phyloP scores from a whole-genome alignment of 2,888 invertebrate genomes.

The Crepidodera aurea region DNA sequence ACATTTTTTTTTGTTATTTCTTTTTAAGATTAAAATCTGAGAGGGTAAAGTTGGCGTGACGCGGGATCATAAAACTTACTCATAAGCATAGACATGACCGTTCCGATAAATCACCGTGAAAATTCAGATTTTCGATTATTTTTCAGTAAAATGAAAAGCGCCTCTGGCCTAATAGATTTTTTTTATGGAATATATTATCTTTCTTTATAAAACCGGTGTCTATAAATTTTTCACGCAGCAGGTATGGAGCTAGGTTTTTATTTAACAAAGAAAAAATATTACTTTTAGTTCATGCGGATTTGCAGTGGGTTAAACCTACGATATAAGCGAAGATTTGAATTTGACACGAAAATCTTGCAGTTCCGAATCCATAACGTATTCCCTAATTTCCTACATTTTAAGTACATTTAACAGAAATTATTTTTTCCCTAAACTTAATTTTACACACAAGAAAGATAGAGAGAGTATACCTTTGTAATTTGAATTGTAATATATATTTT shows the following conservation, averaged over 20 bases:
- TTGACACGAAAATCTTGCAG: too few species aligned
- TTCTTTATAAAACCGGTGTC: not conserved
- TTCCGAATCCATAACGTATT: too few species aligned
- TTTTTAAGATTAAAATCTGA: slow-evolving; percentile 34
- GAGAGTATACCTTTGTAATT: too few species aligned
- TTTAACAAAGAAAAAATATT: not conserved
- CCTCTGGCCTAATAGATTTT: slow-evolving; percentile 22
- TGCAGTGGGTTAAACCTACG: too few species aligned
- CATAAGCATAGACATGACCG: slow-evolving; percentile 36
- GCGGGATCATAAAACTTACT: slow-evolving; percentile 33
- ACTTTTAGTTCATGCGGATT: too few species aligned
- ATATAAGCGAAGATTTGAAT: too few species aligned
- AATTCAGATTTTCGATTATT: slow-evolving; percentile 33
- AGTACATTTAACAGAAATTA: too few species aligned
- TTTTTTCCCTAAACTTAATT: too few species aligned
- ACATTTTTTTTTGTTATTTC: slow-evolving; percentile 31
- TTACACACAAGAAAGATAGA: too few species aligned
- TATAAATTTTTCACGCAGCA: slow-evolving; percentile 3
- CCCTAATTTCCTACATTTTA: too few species aligned
- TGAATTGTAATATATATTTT: too few species aligned
- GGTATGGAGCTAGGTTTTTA: not conserved
- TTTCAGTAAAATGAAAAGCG: slow-evolving; percentile 21
- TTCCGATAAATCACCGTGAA: slow-evolving; percentile 36
- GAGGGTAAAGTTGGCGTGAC: slow-evolving; percentile 33
- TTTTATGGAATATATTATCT: slow-evolving; percentile 24